Percentiles rank a stretch among this genome's conserved stretches.
phyloP scores from a whole-genome alignment of 2,113 vertebrate species.

The Microtus ochrogaster region DNA sequence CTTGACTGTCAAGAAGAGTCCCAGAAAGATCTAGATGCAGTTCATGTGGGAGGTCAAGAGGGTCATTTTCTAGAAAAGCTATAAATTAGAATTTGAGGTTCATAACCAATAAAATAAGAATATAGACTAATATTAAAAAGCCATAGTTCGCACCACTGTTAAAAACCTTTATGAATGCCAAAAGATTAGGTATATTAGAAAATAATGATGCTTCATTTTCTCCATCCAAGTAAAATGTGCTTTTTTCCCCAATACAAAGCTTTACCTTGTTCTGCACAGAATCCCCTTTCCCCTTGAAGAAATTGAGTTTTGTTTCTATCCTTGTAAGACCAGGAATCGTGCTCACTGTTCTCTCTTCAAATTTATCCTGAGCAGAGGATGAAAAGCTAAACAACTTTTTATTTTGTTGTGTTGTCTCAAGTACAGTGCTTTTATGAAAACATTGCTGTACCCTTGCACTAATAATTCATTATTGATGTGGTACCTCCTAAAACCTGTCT shows the following conservation, averaged over 20 bases:
- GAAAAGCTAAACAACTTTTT: background rate
- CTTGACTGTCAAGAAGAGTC: background rate
- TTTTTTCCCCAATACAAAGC: background rate
- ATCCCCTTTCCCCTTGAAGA: background rate
- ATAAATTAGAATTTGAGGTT: conserved; percentile 12
- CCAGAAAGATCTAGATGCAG: conserved; percentile 34
- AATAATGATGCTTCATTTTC: background rate
- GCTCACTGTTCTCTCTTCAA: background rate
- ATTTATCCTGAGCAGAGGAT: background rate
- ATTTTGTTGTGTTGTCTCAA: conserved; percentile 40
- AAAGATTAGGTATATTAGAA: background rate
- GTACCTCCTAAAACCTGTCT: background rate
- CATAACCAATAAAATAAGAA: background rate
- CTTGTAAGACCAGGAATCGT: background rate
- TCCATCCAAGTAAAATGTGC: background rate
- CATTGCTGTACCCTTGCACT: background rate
- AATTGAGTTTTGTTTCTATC: conserved; percentile 1
- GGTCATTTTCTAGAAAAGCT: background rate
- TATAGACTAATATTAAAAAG: conserved; percentile 10
- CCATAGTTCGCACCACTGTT: background rate
- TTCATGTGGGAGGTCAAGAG: background rate
- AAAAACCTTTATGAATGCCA: background rate
- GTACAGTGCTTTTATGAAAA: conserved; percentile 6
- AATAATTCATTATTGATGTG: conserved; percentile 34
- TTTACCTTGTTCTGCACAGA: conserved; percentile 3